Conservation (phyloP, 2,113 vertebrate species). For the Mirounga angustirostris region DNA sequence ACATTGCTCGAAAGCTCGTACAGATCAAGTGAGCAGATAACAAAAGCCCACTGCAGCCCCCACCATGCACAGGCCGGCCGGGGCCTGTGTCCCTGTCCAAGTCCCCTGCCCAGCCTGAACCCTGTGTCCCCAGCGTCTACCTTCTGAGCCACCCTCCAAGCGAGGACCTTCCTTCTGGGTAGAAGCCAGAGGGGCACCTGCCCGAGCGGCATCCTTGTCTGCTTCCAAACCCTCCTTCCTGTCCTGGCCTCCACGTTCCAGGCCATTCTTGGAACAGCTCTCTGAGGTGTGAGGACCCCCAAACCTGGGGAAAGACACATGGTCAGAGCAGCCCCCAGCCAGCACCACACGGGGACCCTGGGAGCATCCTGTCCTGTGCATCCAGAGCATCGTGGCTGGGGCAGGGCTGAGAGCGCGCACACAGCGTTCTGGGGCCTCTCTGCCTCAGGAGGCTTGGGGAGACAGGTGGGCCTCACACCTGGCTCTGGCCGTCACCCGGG, state of each 20-base stretch:
- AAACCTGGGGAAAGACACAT: conserved; percentile 88
- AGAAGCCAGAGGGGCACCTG: neutral
- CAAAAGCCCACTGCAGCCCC: neutral
- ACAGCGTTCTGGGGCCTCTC: neutral
- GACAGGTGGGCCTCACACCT: conserved; percentile 85
- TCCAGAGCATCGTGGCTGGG: accelerated
- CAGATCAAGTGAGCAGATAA: accelerated
- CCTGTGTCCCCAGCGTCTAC: neutral
- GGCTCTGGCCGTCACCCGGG: conserved; percentile 94
- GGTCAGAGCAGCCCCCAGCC: neutral
- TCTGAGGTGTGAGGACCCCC: conserved; percentile 91
- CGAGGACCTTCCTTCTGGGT: neutral
- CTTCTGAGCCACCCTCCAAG: conserved; percentile 4
- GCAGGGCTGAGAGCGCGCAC: neutral
- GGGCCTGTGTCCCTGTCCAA: accelerated
- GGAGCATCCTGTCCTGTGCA: accelerated
- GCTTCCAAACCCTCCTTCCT: conserved; percentile 86
- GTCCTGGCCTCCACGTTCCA: conserved; percentile 89
- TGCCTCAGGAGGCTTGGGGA: neutral
- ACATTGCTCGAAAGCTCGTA: accelerated
- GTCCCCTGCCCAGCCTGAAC: neutral
- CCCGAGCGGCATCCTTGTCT: conserved; percentile 75
- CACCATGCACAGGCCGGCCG: neutral
- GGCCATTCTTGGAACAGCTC: conserved; percentile 88
- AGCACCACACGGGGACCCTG: neutral